Evolutionary conservation across 2,888 invertebrate genomes (phyloP).

Genomic region (Drosophila rellima): DNA sequence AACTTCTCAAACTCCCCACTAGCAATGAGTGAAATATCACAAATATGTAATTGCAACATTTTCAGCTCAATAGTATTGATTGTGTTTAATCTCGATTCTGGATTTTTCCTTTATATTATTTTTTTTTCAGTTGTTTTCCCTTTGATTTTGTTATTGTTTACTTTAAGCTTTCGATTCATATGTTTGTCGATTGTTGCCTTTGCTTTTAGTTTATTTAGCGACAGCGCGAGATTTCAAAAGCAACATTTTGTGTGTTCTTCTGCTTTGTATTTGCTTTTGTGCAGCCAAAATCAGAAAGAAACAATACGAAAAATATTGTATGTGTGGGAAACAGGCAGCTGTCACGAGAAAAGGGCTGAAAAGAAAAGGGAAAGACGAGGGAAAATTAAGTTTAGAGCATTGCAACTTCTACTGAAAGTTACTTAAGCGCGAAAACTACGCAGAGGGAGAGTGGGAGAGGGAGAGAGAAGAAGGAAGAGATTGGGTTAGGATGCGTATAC

Average conservation of each 20-base stretch:
- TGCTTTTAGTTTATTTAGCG: conserved; percentile 11
- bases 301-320: background rate
- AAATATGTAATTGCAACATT: conserved; percentile 13
- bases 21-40: conserved; percentile 4
- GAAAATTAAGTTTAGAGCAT: conserved; percentile 22
- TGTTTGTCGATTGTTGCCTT: conserved; percentile 5
- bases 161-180: conserved; percentile 1
- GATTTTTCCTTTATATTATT: background rate
- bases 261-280: conserved; percentile 9
- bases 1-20: background rate
- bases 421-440: conserved; percentile 59
- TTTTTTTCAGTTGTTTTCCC: background rate
- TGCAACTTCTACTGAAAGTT: conserved; percentile 50
- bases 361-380: background rate
- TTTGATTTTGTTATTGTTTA: background rate
- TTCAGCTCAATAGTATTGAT: conserved; percentile 18
- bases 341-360: background rate
- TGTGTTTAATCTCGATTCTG: background rate
- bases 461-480: background rate
- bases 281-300: conserved; percentile 12
- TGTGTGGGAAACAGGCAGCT: conserved; percentile 32
- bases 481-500: conserved; percentile 50
- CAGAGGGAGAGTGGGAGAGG: conserved; percentile 4
- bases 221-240: conserved; percentile 15
- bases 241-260: conserved; percentile 1